Base-by-base conservation (phyloP, 2,888 invertebrate genomes). In the Sicus ferrugineus region DNA sequence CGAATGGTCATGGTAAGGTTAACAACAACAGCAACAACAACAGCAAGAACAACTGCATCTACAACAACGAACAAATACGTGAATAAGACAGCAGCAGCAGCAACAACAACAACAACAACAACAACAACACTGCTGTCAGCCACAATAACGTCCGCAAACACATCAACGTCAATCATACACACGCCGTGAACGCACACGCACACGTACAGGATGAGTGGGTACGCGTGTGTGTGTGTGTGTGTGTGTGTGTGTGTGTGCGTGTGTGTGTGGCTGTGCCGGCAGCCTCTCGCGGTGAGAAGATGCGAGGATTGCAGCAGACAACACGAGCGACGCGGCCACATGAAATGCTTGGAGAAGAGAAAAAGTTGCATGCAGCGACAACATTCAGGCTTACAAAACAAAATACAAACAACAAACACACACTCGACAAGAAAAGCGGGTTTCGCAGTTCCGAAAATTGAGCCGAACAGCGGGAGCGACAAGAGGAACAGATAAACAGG, bases 31-130 rank as follows among this genome's bases (percentile, higher is more conserved):
- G 59, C 34, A 19, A n/a, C 31, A 7, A 46, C 16, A 48, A 48
- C 46, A 63, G n/a, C 48, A 19, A 48, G 21, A 19, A 50, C 30
- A 42, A 46, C 3, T 21, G 26, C 42, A 23, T 14, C 34, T 21
- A 48, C 4, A 64, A 21, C 63, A 64, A 31, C 50, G 14, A 21
- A 59, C 38, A 34, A 34, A 59, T n/a, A n/a, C n/a, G n/a, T n/a
- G n/a, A n/a, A n/a, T n/a, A n/a, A n/a, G n/a, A n/a, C 52, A 52
- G 21, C 21, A 23, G 19, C n/a, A 52, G 21, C 23, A 6, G n/a
- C 54, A 54, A 54, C 11, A 21, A 16, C 26, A 21, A 19, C 52
- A 52, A 23, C 28, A 54, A 54, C 54, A 26, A 23, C 54, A 54
- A 54, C 54, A 11, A 7, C 54, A 26, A 11, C 54, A 28, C 26